Base-by-base conservation (phyloP, 2,797 vertebrate species). In the Gadopsis bispinosus region DNA sequence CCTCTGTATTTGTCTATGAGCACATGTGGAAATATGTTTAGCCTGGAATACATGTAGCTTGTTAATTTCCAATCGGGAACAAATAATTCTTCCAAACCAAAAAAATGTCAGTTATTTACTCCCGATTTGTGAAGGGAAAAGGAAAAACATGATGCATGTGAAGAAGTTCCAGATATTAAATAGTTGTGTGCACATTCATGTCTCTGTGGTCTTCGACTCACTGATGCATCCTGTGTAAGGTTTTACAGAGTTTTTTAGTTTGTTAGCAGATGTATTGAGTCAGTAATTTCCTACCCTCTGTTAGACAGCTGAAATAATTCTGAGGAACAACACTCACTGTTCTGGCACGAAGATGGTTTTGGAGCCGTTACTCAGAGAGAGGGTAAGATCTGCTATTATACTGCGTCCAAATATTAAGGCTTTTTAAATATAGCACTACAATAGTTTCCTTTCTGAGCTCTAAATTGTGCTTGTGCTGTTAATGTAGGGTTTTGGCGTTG, bases 401-500 rank as follows among this genome's bases (percentile, higher is more conserved):
- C 43, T 10, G 0, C 2, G 10, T 78, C 33, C 16, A 26, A 0
- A 54, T 53, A 22, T 29, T 39, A 19, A 51, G 31, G 2, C 0
- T 47, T 64, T 60, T 65, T 60, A 72, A n/a, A 17, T 13, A 3
- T 5, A 59, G 41, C 7, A 3, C 29, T 22, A 7, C 12, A 19
- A 0, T 0, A 20, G 2, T 54, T n/a, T 51, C 1, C 4, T n/a
- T 11, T n/a, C 5, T 22, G 14, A 43, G 11, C 14, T 43, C 16
- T 60, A 16, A 73, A 12, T 61, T 83, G 29, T 41, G 19, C 14
- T 50, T 74, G 8, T 22, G 35, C 37, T 55, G 54, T 47, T 17
- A 19, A 7, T 59, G 35, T 59, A 99, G 98, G 96, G 96, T 60
- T 99, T 98, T 0, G 98, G 98, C 2, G 61, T 96, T 7, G 97